Evolutionary conservation across 2,888 invertebrate genomes (phyloP).

Genomic region (Phorcus lineatus): DNA sequence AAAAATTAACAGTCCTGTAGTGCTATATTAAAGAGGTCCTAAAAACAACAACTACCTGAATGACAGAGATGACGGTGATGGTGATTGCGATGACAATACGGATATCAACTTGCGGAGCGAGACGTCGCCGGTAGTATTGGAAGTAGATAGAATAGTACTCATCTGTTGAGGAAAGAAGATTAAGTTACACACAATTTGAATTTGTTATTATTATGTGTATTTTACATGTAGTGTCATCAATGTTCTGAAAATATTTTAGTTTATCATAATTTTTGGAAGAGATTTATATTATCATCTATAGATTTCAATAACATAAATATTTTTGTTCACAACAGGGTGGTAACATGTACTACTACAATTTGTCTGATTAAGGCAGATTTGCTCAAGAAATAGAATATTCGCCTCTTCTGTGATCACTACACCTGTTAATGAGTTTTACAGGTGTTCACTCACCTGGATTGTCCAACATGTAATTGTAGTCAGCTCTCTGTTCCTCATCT

Average conservation of each 20-base stretch:
- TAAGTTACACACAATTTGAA: background rate
- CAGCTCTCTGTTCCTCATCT: constrained; percentile 90
- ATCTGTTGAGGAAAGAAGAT: constrained; percentile 75
- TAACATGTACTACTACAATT: no score
- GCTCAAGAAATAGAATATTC: no score
- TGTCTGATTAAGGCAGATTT: no score
- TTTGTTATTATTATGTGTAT: background rate
- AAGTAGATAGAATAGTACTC: constrained; percentile 94
- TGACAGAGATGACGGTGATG: constrained; percentile 88
- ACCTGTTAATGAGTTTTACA: no score
- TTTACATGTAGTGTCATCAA: background rate
- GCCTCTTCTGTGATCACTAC: no score
- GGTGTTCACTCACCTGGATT: constrained; percentile 81
- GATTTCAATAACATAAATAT: no score
- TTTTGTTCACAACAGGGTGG: no score
- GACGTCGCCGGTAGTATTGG: constrained; percentile 89
- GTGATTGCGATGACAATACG: constrained; percentile 89
- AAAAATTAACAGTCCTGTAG: no score
- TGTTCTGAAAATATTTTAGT: background rate
- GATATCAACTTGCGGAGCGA: constrained; percentile 94
- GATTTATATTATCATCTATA: no score
- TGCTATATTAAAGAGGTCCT: no score
- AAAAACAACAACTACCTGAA: constrained; percentile 81
- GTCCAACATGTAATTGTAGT: constrained; percentile 96
- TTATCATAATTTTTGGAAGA: no score